phyloP scores from a whole-genome alignment of 2,797 vertebrate genomes.

The Pristis pectinata region DNA sequence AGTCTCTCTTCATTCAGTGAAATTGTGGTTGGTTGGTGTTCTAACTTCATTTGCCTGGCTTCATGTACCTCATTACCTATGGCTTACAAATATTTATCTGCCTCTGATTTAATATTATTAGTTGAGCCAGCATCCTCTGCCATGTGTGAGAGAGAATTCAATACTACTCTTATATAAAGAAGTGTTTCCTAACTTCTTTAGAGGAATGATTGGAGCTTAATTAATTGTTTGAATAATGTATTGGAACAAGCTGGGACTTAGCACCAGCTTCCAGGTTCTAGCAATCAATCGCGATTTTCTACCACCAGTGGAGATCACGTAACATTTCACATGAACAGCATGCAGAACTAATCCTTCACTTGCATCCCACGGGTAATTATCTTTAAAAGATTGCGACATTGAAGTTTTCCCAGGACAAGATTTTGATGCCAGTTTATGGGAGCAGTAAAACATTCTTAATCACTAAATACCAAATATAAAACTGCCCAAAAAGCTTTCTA shows the following conservation, averaged over 20 bases:
- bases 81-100: neutral
- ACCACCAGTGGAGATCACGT: neutral
- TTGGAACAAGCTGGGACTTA: neutral
- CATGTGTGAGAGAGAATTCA: neutral
- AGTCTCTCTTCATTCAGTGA: neutral
- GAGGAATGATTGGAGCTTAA: neutral
- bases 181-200: neutral
- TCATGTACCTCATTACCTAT: neutral
- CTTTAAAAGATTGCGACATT: neutral
- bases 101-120: neutral
- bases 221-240: neutral
- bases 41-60: neutral
- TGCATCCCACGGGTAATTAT: neutral
- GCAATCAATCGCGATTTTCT: neutral
- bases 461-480: neutral
- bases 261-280: neutral
- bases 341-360: neutral
- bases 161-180: neutral
- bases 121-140: neutral
- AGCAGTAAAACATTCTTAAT: neutral
- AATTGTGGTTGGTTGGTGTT: neutral
- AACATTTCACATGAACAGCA: neutral
- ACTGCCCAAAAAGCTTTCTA: neutral
- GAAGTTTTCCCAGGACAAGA: too few species aligned
- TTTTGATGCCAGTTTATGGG: neutral